Base-by-base conservation (phyloP, 2,888 invertebrate species). In the Eilema depressum region DNA sequence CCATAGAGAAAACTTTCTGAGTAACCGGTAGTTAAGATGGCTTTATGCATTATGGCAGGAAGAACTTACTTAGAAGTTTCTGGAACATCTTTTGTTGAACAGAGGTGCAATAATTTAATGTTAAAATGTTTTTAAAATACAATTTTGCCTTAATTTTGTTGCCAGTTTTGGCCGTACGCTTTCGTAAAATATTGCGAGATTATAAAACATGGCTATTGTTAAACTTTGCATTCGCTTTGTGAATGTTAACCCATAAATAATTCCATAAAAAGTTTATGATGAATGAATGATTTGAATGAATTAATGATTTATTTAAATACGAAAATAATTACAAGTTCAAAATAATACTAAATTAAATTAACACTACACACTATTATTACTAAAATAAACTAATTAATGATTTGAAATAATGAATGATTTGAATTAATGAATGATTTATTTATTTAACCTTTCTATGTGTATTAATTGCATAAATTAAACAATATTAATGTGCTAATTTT, bases 71-170 rank as follows among this genome's bases (percentile, higher is more conserved):
- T 12, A 63, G n/a, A 63, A 41, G 63, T 63, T 41, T 25, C 63
- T 3, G 17, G 17, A 63, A 41, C 17, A 25, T 30, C 17, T 23
- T 41, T 41, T 23, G 17, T 37, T 41, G 63, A 41, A 25, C 37
- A 8, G 37, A 26, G 20, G 17, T 41, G 25, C 25, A n/a, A 60
- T 30, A 60, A 60, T 30, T 60, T 60, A 30, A n/a, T 61, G 37
- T 41, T 63, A 26, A 63, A 63, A 41, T 41, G 41, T 25, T 41
- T 37, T 23, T 41, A 23, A n/a, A 28, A 61, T n/a, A 61, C 30
- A 61, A 63, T 26, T 41, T 37, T 25, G 2, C 25, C 25, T 10
- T 1, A 47, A 47, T 20, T 41, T 63, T 26, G 20, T n/a, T 41
- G 26, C 8, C 10, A 28, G 47, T 63, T 47, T 26, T 47, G 47